These are phyloP conservation scores for Speoplatyrhinus poulsoni DNA, from an alignment of 2,113 vertebrate species.

Conservation along the genomic window DNA sequence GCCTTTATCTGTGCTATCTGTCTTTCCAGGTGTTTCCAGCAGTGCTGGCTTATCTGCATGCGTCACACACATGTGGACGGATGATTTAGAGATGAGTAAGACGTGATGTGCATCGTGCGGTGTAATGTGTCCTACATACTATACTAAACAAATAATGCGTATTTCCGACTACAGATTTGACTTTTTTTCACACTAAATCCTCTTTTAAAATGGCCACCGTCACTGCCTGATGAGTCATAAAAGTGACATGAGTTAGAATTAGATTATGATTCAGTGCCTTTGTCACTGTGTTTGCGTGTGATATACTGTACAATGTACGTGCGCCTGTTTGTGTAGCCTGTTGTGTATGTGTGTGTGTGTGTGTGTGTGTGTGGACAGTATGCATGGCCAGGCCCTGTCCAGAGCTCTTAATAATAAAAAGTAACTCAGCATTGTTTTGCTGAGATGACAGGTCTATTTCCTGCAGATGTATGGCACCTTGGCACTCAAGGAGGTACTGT, in stretches of 20 bases:
- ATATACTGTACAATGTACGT: background rate
- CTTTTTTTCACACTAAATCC: constrained; percentile 14
- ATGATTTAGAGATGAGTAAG: no score
- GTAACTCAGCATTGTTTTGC: constrained; percentile 67
- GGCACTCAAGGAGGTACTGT: constrained; percentile 75
- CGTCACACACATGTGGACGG: no score
- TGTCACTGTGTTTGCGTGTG: constrained; percentile 22
- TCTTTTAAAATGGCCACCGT: constrained; percentile 2
- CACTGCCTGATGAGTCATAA: constrained; percentile 1
- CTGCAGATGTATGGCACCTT: constrained; percentile 73
- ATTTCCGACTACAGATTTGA: constrained; percentile 22
- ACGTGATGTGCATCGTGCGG: no score
- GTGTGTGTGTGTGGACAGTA: constrained; percentile 20
- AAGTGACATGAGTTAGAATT: constrained; percentile 21
- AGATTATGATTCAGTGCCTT: constrained; percentile 10
- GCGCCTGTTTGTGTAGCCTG: background rate
- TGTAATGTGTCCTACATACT: no score
- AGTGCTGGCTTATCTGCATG: no score
- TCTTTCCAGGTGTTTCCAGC: no score
- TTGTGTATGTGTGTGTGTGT: constrained; percentile 6
- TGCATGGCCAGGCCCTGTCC: constrained; percentile 48
- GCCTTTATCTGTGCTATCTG: no score
- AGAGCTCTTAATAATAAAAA: constrained; percentile 75
- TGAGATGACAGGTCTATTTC: constrained; percentile 76
- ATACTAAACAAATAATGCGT: no score